Base-by-base conservation (phyloP, 2,888 invertebrate genomes). In the Portevinia maculata region DNA sequence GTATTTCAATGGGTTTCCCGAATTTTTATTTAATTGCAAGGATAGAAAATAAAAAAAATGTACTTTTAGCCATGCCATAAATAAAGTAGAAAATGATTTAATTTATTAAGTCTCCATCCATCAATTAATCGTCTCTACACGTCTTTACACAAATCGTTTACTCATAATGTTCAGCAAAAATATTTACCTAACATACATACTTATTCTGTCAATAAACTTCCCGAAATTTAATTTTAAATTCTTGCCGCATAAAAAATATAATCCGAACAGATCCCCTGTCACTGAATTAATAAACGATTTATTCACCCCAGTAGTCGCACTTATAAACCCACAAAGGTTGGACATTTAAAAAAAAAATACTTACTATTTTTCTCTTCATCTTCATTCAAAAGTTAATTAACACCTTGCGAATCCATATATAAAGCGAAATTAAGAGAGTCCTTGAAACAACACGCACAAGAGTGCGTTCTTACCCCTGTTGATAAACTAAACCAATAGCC, bases 271-370 rank as follows among this genome's bases (percentile, higher is more conserved):
- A 55, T 55, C 32, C 53, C 39, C 53, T 53, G 30, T 53, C 46
- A 64, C 39, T 24, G 52, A 53, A 73, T 67, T 71, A 79, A 79
- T 60, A 79, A 60, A 37, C 60, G 53, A 67, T 79, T 73, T 53
- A 11, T 52, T 37, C n/a, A 17, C 50, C 55, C 34, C 55, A 21
- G 48, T 1, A 6, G 3, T 32, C 3, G 13, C 13, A 24, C 9
- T 8, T 17, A 21, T 62, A 28, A 13, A 24, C 17, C 19, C 17
- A 48, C 53, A 32, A 9, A 44, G 52, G 13, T 44, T 57, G 24
- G 53, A 52, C 53, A 28, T 32, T 24, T 60, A 60, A 67, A 2
- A 39, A 37, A 44, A 59, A 28, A 44, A 65, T 28, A n/a, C 15
- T 44, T 21, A 13, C n/a, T 13, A 41, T 48, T 55, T 15, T 53